Base-by-base conservation (phyloP, 2,797 vertebrate species). In the Pterois miles region DNA sequence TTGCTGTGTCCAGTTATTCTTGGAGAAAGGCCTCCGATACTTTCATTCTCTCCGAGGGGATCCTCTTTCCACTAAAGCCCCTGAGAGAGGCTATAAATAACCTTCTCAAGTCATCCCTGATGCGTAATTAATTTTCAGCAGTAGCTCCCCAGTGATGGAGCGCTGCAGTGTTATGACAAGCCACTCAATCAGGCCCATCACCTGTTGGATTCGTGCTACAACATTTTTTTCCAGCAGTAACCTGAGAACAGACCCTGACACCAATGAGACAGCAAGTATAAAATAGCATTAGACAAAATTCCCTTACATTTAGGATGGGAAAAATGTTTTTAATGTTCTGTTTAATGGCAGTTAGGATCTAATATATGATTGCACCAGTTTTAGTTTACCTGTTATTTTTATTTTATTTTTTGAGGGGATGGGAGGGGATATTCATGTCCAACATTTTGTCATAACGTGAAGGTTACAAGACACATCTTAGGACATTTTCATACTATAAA, bases 71-170 rank as follows among this genome's bases (percentile, higher is more conserved):
- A 25, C 62, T 69, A 59, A 73, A 74, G 48, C 78, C 80, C 74
- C 3, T 2, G 52, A 65, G 83, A 80, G 25, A 40, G 68, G 57
- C 86, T 90, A 93, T 93, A 93, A 94, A 95, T 95, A 94, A 91
- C 63, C 54, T 10, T 58, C 82, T 85, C 86, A 87, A 89, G 86
- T 89, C 92, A 88, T 85, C 78, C 82, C 75, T 71, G 81, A 89
- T 64, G 78, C 50, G 85, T 92, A 92, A 94, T 94, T 94, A 93
- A 94, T 94, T 94, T 91, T 80, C 87, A 84, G 73, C 68, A 58
- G 86, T 29, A 66, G 76, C 76, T 82, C 69, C 38, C 62, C 52
- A 22, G 76, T 72, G 68, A 78, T 72, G 85, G 81, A 76, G 80
- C 16, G 25, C 72, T 36, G 67, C 82, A 33, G 64, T 91, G 86